Conservation (phyloP, 2,888 invertebrate genomes). For the Agonopterix subpropinquella region DNA sequence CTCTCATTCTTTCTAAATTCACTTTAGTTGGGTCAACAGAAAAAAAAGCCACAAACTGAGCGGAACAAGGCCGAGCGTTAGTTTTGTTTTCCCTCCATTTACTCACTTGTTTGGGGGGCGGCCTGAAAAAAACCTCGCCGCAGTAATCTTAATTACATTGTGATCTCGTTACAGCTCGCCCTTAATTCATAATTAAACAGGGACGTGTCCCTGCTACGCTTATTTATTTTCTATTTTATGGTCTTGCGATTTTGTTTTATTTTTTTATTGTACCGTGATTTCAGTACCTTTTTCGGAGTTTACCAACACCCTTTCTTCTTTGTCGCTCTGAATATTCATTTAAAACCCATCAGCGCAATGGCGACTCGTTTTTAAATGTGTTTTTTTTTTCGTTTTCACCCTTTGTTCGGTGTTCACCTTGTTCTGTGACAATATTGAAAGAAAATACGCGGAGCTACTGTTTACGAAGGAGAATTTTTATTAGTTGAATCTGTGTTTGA, state of each 20-base stretch:
- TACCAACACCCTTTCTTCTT: conserved; percentile 55
- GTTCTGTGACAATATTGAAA: conserved; percentile 48
- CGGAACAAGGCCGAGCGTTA: conserved; percentile 38
- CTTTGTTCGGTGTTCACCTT: conserved; percentile 45
- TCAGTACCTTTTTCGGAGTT: conserved; percentile 42
- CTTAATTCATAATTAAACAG: conserved; percentile 75
- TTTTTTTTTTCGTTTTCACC: conserved; percentile 45
- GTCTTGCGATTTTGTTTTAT: conserved; percentile 54
- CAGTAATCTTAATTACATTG: conserved; percentile 75
- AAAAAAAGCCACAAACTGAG: conserved; percentile 8
- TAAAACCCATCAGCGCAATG: conserved; percentile 62
- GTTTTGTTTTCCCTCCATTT: conserved; percentile 52
- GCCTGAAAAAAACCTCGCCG: conserved; percentile 57
- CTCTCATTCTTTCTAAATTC: too few species aligned
- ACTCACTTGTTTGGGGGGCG: conserved; percentile 47
- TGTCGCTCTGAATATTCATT: conserved; percentile 70
- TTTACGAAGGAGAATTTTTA: conserved; percentile 23
- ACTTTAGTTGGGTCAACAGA: background rate
- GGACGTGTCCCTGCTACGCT: conserved; percentile 59
- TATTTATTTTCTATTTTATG: conserved; percentile 71
- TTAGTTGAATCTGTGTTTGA: too few species aligned
- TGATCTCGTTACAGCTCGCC: conserved; percentile 69
- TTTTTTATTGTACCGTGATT: conserved; percentile 43
- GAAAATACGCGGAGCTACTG: conserved; percentile 27
- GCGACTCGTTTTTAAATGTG: conserved; percentile 59